Percentiles rank a stretch among this genome's conserved stretches.
These are phyloP conservation scores for Aurelia aurita DNA, from an alignment of 30 jellyfish, hydroid and myxozoan genomes.

Conservation along the genomic window DNA sequence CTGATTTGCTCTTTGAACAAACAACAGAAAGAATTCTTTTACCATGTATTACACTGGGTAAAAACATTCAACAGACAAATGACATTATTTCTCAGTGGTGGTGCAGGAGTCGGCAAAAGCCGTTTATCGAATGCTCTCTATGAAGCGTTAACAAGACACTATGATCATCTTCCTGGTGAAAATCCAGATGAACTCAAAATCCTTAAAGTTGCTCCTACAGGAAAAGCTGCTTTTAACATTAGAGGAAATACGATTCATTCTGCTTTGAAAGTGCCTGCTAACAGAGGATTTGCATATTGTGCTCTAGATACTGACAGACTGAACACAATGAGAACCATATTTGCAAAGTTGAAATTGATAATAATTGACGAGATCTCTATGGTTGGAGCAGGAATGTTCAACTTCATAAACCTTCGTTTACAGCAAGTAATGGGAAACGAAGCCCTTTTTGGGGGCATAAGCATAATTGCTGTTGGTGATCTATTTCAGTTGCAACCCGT, in stretches of 20 bases:
- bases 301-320: conserved; percentile 13
- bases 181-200: conserved; percentile 10
- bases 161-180: not conserved
- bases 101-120: conserved; percentile 39
- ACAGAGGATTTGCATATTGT: conserved; percentile 2
- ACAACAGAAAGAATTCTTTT: conserved; percentile 14
- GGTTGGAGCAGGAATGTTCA: conserved; percentile 26
- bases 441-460: conserved; percentile 11
- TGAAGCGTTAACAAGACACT: not conserved
- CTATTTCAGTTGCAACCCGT: not conserved
- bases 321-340: not conserved
- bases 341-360: conserved; percentile 3
- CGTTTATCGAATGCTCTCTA: not conserved
- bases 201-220: conserved; percentile 9
- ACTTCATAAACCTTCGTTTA: not conserved
- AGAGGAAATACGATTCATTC: conserved; percentile 34
- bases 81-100: conserved; percentile 24
- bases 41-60: not conserved
- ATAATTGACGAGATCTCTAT: conserved; percentile 32
- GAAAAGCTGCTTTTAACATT: conserved; percentile 24
- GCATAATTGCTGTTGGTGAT: conserved; percentile 5
- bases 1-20: not conserved
- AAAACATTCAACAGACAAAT: not conserved
- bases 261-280: conserved; percentile 26
- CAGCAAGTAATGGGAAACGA: conserved; percentile 1